phyloP scores from a whole-genome alignment of 1,140 invertebrate genomes.

The Rhopalosiphum padi region DNA sequence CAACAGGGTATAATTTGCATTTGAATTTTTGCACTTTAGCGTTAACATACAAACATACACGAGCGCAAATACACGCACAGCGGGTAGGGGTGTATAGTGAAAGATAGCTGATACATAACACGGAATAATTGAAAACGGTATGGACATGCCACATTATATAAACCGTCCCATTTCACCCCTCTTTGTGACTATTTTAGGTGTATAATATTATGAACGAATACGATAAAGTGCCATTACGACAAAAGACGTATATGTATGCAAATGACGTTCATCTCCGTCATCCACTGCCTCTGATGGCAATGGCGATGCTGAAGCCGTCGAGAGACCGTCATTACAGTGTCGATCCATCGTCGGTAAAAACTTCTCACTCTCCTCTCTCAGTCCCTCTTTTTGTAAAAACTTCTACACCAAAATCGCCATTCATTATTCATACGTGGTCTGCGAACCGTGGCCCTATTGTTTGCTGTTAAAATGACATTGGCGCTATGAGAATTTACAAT shows the following conservation, averaged over 20 bases:
- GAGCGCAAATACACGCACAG: not conserved
- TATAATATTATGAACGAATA: slow-evolving; percentile 15
- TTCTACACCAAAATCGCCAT: slow-evolving; percentile 43
- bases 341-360: slow-evolving; percentile 29
- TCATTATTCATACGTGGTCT: slow-evolving; percentile 36
- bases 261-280: slow-evolving; percentile 29
- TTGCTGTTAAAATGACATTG: slow-evolving; percentile 32
- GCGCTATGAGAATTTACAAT: not conserved
- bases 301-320: not conserved
- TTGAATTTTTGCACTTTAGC: slow-evolving; percentile 4
- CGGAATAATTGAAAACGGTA: slow-evolving; percentile 19
- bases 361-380: not conserved
- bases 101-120: not conserved
- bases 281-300: not conserved
- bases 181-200: not conserved
- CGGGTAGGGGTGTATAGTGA: not conserved
- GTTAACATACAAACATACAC: not conserved
- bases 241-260: slow-evolving; percentile 30
- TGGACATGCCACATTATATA: not conserved
- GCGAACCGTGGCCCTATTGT: slow-evolving; percentile 31
- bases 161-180: not conserved
- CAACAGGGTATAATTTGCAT: not conserved
- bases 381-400: slow-evolving; percentile 20
- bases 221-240: not conserved
- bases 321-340: slow-evolving; percentile 45